Percentiles rank a stretch among this genome's conserved stretches.
phyloP scores from a whole-genome alignment of 1,140 invertebrate genomes.

The Leptopilina clavipes region DNA sequence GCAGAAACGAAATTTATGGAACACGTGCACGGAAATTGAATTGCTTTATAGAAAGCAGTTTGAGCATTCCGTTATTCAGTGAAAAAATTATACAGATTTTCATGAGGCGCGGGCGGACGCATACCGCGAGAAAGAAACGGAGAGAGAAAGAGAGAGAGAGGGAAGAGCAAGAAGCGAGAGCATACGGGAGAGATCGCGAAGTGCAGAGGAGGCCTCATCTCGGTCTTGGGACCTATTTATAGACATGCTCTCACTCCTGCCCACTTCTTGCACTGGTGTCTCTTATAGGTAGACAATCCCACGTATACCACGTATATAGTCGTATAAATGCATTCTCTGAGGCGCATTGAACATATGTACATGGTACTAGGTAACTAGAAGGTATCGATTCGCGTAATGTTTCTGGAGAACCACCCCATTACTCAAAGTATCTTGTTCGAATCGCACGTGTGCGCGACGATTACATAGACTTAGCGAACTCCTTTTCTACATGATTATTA shows the following conservation, averaged over 20 bases:
- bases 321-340: slow-evolving; percentile 20
- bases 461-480: slow-evolving; percentile 15
- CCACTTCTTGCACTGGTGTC: slow-evolving; percentile 64
- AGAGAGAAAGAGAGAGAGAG: slow-evolving; percentile 24
- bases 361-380: slow-evolving; percentile 25
- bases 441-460: slow-evolving; percentile 28
- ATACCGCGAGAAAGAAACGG: slow-evolving; percentile 38
- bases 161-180: slow-evolving; percentile 36
- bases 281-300: slow-evolving; percentile 46
- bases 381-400: slow-evolving; percentile 27
- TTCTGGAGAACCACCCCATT: slow-evolving; percentile 13
- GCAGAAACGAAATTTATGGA: too few relatives aligned
- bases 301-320: slow-evolving; percentile 9
- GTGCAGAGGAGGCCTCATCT: slow-evolving; percentile 68
- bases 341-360: slow-evolving; percentile 23
- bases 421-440: slow-evolving; percentile 26
- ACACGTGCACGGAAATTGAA: neutral
- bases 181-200: slow-evolving; percentile 60
- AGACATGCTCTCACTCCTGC: slow-evolving; percentile 73
- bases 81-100: slow-evolving; percentile 13
- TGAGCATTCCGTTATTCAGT: slow-evolving; percentile 15
- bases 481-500: slow-evolving; percentile 17
- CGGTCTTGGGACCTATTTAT: slow-evolving; percentile 72
- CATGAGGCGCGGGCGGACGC: slow-evolving; percentile 25
- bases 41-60: slow-evolving; percentile 14